Evolutionary conservation across 53 echinoderm and acorn worm species (phyloP), one percentile per base, ranked within the genome.

Genomic region (Henricia sp.): DNA sequence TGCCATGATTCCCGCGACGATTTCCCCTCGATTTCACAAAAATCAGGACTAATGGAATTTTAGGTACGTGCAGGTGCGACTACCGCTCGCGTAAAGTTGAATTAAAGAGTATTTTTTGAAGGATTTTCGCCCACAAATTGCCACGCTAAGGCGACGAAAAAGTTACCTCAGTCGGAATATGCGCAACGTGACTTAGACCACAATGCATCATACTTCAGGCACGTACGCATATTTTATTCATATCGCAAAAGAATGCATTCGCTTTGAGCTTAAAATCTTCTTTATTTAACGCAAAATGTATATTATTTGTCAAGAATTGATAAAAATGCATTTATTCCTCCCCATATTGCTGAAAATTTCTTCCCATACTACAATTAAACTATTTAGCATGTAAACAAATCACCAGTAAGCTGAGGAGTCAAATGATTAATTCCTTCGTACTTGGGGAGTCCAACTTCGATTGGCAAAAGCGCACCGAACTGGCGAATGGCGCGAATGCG

Each of bases 101-200:
- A 48, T 41, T 80, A 4, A 44, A n/a, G 21, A 64, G 29, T 29
- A 21, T 20, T 80, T 77, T 64, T 62, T 10, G 19, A n/a, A 36
- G 62, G 33, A 43, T 63, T 41, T 29, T 63, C 50, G 41, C 44
- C 27, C 19, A 80, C 80, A 80, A 80, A 80, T 80, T 80, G 80
- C 80, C 80, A 80, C 80, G 80, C 80, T 80, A 80, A 80, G 64
- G 80, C 19, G 23, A 26, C 9, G 50, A 64, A 63, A 64, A 80
- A 16, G 59, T 80, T 44, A 60, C 80, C 80, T 24, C 21, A 30
- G 80, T 80, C 44, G 64, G 48, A 25, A 80, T n/a, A 80, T 80
- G 80, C 35, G 50, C 80, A 50, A 25, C 63, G 64, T 62, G 12
- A 60, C 46, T 50, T 44, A 4, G 62, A 32, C 80, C 80, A 80